Conservation (phyloP, 2,113 vertebrate genomes). For the Macrotus californicus region DNA sequence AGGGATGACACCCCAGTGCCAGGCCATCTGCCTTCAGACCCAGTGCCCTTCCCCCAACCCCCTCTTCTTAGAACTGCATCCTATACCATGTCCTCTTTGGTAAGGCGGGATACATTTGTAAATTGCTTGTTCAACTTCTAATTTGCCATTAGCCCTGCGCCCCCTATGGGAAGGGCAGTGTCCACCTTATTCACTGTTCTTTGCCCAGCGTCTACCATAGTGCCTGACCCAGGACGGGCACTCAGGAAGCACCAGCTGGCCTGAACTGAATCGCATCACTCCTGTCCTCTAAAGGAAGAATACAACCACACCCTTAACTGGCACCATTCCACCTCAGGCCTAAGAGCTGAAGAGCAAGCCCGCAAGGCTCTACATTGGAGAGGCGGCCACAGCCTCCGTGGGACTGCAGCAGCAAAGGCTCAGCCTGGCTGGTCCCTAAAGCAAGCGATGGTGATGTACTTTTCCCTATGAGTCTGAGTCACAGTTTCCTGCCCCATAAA, state of each 20-base stretch:
- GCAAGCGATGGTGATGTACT: not conserved
- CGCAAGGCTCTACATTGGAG: not conserved
- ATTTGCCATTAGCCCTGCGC: not conserved
- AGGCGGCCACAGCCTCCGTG: not conserved
- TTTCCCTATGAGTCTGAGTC: not conserved
- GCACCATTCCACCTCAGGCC: too few species aligned
- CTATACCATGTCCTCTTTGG: not conserved
- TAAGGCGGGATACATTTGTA: not conserved
- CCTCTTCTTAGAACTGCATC: not conserved
- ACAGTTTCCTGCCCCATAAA: not conserved
- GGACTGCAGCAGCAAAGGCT: not conserved
- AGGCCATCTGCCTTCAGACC: not conserved
- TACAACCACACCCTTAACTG: not conserved
- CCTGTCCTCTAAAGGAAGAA: not conserved
- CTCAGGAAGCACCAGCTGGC: not conserved
- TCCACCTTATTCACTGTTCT: not conserved
- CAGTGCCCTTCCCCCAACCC: not conserved
- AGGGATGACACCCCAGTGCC: not conserved
- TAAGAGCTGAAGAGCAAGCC: not conserved
- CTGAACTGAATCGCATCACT: not conserved
- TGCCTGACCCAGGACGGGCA: not conserved
- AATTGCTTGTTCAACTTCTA: not conserved
- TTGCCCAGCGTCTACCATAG: not conserved
- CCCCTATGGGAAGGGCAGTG: not conserved
- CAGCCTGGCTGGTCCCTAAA: not conserved